Evolutionary conservation across 2,113 vertebrate species (phyloP).

Genomic region (Prietella phreatophila): DNA sequence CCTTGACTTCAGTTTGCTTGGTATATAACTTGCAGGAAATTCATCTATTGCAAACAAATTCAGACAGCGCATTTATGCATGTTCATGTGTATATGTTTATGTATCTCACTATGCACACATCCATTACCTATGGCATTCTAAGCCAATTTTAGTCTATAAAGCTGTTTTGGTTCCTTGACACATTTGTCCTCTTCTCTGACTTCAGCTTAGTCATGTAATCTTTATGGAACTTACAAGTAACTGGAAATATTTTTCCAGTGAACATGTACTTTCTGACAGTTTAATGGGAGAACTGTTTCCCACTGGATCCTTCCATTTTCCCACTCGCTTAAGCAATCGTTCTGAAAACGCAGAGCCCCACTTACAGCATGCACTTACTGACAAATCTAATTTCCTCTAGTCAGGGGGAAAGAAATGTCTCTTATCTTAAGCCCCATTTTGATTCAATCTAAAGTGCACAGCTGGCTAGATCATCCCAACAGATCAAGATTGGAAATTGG

Average conservation of each 20-base stretch:
- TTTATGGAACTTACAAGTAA: conserved; percentile 21
- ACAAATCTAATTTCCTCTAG: conserved; percentile 47
- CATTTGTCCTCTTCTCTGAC: neutral
- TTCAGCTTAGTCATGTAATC: conserved; percentile 7
- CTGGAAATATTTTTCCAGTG: conserved; percentile 17
- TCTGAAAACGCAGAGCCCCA: conserved; percentile 18
- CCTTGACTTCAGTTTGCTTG: neutral
- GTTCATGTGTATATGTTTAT: neutral
- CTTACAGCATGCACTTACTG: conserved; percentile 43
- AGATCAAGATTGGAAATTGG: conserved; percentile 37
- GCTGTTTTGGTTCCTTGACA: neutral
- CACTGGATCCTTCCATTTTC: conserved; percentile 34
- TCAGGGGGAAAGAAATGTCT: conserved; percentile 28
- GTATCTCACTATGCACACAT: neutral
- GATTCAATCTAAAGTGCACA: conserved; percentile 46
- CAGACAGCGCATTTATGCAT: neutral
- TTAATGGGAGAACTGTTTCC: conserved; percentile 47
- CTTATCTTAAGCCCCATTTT: conserved; percentile 42
- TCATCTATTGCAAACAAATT: conserved; percentile 27
- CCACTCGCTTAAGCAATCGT: conserved; percentile 35
- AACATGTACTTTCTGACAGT: conserved; percentile 30
- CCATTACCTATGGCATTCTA: neutral
- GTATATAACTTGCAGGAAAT: neutral
- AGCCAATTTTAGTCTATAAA: neutral
- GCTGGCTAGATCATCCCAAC: conserved; percentile 41